Base-by-base conservation (phyloP, 1,140 invertebrate genomes). In the Sarcophaga peregrina region DNA sequence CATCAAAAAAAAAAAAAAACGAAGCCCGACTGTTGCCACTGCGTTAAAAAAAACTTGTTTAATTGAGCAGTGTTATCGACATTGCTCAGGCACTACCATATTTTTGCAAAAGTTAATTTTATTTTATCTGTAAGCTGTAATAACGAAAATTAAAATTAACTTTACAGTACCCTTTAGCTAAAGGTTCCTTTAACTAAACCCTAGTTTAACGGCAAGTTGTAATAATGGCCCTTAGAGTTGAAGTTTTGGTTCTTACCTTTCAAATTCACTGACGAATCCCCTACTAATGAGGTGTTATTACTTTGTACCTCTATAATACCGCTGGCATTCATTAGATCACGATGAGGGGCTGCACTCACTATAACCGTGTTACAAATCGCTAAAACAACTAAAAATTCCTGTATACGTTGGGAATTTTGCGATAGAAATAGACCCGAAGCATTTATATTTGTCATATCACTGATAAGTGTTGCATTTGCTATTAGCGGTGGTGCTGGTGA, bases 291-390 rank as follows among this genome's bases (percentile, higher is more conserved):
- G 13, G 48, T 58, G 81, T 81, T 83, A 8, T 81, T 87, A 17
- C 87, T 86, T 72, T 90, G 86, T 58, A 86, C 84, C 86, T 94
- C 93, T 74, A 95, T 93, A 37, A 95, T 90, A 45, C 95, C 95
- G 89, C 94, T 96, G 13, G 95, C 93, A 91, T 96, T 96, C 95
- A 97, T 96, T 82, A 93, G 91, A 92, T 98, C 97, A 5, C 95
- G 93, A 92, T 98, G 97, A 2, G 97, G 97, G 89, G 95, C 93
- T 83, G 95, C 94, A 81, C 96, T 95, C 45, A 99, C 98, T 17
- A 99, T 96, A 4, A 99, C 98, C 3, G 98, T 99, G 91, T 99
- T 99, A 90, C 98, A 99, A 78, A 98, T 93, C 11, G 98, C 95
- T 89, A 99, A 92, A 3, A 98, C 93, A 81, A 98, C 90, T 82